A percentile compares a stretch with the other conserved stretches of the same genome.
phyloP scores from a whole-genome alignment of 2,888 invertebrate species.

The Tholera decimalis region DNA sequence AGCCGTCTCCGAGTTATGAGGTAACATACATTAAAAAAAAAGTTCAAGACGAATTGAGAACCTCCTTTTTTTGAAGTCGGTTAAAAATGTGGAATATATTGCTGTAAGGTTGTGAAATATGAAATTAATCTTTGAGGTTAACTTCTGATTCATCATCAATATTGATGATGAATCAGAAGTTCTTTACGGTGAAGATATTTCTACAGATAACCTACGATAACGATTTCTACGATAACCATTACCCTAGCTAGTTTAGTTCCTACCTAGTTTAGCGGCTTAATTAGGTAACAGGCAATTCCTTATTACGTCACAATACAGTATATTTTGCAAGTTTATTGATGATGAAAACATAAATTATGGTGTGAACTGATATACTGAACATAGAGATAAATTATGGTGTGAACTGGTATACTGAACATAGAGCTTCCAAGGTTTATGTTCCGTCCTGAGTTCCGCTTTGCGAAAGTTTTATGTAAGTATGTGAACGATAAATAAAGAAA shows the following conservation, averaged over 20 bases:
- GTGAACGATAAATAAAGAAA: constrained; percentile 6
- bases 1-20: too few species aligned
- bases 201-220: constrained; percentile 27
- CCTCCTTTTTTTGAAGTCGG: too few species aligned
- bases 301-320: constrained; percentile 15
- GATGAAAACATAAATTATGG: background rate
- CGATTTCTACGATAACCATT: too few species aligned
- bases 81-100: background rate
- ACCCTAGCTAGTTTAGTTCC: too few species aligned
- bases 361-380: background rate
- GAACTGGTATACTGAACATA: background rate
- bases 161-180: too few species aligned
- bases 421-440: background rate
- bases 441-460: constrained; percentile 20
- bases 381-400: background rate
- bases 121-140: constrained; percentile 26
- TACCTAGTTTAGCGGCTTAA: constrained; percentile 21
- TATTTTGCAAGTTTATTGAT: constrained; percentile 14
- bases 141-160: constrained; percentile 2
- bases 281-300: constrained; percentile 25
- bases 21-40: too few species aligned
- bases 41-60: too few species aligned
- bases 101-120: constrained; percentile 4
- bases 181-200: constrained; percentile 3
- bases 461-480: constrained; percentile 26